Evolutionary conservation across 2,113 vertebrate genomes (phyloP).

Genomic region (Anoura caudifer): DNA sequence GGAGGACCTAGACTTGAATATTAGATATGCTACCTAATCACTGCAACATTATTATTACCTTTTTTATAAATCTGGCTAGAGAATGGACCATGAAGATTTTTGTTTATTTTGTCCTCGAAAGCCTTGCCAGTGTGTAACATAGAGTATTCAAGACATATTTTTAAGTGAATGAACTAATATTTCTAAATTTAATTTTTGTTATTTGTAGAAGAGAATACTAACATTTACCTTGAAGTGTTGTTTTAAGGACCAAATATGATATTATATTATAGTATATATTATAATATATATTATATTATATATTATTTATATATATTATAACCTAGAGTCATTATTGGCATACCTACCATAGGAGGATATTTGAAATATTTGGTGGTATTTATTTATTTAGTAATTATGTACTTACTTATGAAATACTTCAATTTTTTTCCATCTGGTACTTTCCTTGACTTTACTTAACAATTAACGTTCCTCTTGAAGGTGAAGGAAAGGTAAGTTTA

Average conservation of each 20-base stretch:
- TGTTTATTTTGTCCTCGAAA: neutral
- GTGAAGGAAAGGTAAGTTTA: neutral
- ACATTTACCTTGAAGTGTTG: neutral
- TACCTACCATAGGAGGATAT: neutral
- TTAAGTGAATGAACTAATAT: neutral
- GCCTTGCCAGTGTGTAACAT: neutral
- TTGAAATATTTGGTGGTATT: neutral
- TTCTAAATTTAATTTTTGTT: conserved; percentile 10
- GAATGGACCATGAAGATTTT: neutral
- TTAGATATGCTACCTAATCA: neutral
- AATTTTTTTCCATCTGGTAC: neutral
- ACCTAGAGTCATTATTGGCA: neutral
- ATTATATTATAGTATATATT: too few species aligned
- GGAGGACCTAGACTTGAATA: neutral
- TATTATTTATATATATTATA: too few species aligned
- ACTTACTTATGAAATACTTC: neutral
- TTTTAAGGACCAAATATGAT: neutral
- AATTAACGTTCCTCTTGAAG: neutral
- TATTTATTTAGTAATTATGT: neutral
- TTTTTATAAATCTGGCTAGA: neutral
- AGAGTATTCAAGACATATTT: neutral
- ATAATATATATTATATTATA: too few species aligned
- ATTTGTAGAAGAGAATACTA: conserved; percentile 13
- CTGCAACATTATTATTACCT: neutral
- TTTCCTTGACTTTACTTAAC: neutral